phyloP scores from a whole-genome alignment of 2,797 vertebrate species.

The Myotis planiceps region DNA sequence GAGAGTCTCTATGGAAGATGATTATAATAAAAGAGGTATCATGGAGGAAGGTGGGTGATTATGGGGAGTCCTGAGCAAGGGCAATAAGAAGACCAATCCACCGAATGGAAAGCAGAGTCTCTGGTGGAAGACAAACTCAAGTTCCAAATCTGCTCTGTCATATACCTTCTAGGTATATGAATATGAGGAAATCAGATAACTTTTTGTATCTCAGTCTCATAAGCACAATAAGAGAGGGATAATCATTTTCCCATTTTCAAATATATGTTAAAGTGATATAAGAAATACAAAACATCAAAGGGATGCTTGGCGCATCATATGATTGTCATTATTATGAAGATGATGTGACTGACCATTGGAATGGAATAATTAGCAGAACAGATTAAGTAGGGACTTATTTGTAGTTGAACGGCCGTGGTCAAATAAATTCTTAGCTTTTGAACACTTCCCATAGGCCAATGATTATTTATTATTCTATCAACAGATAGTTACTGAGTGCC shows the following conservation, averaged over 20 bases:
- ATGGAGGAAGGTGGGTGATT: background rate
- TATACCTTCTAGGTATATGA: background rate
- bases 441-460: background rate
- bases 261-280: background rate
- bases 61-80: background rate
- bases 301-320: background rate
- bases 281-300: background rate
- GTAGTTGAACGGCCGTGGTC: background rate
- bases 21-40: background rate
- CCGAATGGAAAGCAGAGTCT: background rate
- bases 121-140: background rate
- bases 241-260: background rate
- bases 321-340: background rate
- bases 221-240: background rate
- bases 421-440: background rate
- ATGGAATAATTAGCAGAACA: background rate
- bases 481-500: background rate
- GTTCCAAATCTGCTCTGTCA: background rate
- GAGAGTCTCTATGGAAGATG: background rate
- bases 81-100: background rate
- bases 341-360: background rate
- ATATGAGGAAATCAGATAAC: background rate
- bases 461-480: background rate
- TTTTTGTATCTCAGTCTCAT: background rate
- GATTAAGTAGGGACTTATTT: background rate